Percentiles rank a stretch among this genome's conserved stretches.
phyloP scores from a whole-genome alignment of 1,140 invertebrate genomes.

The Streblospio benedicti region DNA sequence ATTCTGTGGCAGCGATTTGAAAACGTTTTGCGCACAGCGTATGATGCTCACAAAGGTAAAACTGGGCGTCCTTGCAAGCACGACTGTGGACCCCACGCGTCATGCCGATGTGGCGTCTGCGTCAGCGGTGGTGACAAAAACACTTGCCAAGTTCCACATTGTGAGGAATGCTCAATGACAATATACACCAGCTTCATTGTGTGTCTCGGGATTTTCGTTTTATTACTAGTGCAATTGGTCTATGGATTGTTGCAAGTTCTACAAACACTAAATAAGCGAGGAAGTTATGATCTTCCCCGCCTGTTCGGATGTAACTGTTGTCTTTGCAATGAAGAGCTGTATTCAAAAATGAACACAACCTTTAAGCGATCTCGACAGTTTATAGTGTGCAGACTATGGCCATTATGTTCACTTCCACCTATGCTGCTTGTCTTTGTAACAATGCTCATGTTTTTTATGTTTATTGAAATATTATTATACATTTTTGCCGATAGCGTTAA shows the following conservation, averaged over 20 bases:
- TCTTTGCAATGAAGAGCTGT: slow-evolving; percentile 27
- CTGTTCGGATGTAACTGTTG: slow-evolving; percentile 29
- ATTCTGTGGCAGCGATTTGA: slow-evolving; percentile 22
- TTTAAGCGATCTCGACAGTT: slow-evolving; percentile 13
- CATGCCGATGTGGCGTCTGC: slow-evolving; percentile 35
- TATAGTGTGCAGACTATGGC: slow-evolving; percentile 19
- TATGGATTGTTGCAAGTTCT: slow-evolving; percentile 24
- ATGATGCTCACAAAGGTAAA: slow-evolving; percentile 19
- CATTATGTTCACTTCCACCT: slow-evolving; percentile 25
- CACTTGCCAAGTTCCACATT: slow-evolving; percentile 28
- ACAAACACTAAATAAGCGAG: slow-evolving; percentile 19
- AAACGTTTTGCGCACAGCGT: slow-evolving; percentile 21
- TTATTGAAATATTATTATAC: background rate
- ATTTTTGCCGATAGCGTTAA: slow-evolving; percentile 20
- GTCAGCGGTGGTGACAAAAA: slow-evolving; percentile 24
- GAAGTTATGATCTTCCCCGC: slow-evolving; percentile 18
- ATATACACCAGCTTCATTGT: slow-evolving; percentile 16
- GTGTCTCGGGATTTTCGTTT: slow-evolving; percentile 12
- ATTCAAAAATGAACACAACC: background rate
- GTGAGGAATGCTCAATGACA: slow-evolving; percentile 24
- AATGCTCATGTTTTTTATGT: slow-evolving; percentile 11
- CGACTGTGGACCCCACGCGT: slow-evolving; percentile 35
- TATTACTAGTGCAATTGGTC: slow-evolving; percentile 23
- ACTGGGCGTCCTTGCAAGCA: slow-evolving; percentile 30
- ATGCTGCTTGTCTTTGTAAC: slow-evolving; percentile 21